Conservation (phyloP, 2,113 vertebrate species). For the Phyllopteryx taeniolatus region DNA sequence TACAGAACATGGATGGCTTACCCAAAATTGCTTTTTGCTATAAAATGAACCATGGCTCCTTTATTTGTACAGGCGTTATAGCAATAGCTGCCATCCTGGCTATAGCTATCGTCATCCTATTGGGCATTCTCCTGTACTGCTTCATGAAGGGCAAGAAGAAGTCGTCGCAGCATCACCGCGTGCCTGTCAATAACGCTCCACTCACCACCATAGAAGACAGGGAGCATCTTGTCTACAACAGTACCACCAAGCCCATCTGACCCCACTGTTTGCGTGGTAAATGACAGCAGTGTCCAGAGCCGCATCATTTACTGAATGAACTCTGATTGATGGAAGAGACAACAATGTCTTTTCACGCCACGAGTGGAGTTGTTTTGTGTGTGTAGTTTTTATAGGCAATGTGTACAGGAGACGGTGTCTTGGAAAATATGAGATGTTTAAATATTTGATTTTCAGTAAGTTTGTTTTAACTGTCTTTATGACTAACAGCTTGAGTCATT, state of each 20-base stretch:
- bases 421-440: slow-evolving; percentile 14
- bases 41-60: neutral
- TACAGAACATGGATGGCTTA: neutral
- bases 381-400: slow-evolving; percentile 8
- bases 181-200: slow-evolving; percentile 73
- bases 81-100: slow-evolving; percentile 73
- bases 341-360: neutral
- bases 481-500: slow-evolving; percentile 5
- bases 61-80: slow-evolving; percentile 52
- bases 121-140: slow-evolving; percentile 80
- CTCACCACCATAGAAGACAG: slow-evolving; percentile 78
- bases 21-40: neutral
- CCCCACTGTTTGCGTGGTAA: neutral
- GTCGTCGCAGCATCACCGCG: slow-evolving; percentile 60
- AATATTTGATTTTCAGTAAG: slow-evolving; percentile 10
- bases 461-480: slow-evolving; percentile 20
- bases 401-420: slow-evolving; percentile 3
- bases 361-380: slow-evolving; percentile 5
- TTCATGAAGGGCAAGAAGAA: slow-evolving; percentile 76
- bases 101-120: slow-evolving; percentile 76
- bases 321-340: slow-evolving; percentile 24
- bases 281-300: neutral
- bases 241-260: slow-evolving; percentile 89
- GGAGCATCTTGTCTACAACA: slow-evolving; percentile 85
- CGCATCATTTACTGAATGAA: slow-evolving; percentile 5